Conservation (phyloP, 2,888 invertebrate genomes). For the Stramonita haemastoma region DNA sequence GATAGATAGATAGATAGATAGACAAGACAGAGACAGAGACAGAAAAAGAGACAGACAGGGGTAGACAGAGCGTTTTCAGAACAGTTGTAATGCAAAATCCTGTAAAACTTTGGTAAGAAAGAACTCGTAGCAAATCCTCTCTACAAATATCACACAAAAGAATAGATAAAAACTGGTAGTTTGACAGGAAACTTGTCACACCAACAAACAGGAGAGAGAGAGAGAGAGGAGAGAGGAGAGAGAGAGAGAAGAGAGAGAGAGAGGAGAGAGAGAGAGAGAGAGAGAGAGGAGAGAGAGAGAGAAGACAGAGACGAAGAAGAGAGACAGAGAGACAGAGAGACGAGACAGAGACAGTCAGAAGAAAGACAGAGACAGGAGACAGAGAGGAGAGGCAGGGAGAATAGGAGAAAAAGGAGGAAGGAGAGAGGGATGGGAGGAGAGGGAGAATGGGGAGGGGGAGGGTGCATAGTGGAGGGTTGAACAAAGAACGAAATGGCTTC, state of each 20-base stretch:
- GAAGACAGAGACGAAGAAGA: too few relatives aligned
- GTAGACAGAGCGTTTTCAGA: not conserved
- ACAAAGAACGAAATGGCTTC: too few relatives aligned
- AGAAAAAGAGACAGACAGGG: not conserved
- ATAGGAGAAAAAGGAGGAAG: not conserved
- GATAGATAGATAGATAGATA: too few relatives aligned
- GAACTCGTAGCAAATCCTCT: too few relatives aligned
- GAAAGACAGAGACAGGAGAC: not conserved
- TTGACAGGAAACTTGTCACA: too few relatives aligned
- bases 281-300: not conserved
- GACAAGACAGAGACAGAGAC: constrained; percentile 10
- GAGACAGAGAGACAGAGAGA: not conserved
- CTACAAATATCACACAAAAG: too few relatives aligned
- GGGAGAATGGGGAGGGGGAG: not conserved
- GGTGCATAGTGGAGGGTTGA: not conserved
- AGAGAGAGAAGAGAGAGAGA: constrained; percentile 10
- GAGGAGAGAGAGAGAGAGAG: not conserved
- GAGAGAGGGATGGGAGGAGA: not conserved
- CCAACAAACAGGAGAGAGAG: not conserved
- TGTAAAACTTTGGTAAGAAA: too few relatives aligned
- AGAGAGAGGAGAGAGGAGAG: not conserved
- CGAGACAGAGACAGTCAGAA: too few relatives aligned
- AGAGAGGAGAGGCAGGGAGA: not conserved
- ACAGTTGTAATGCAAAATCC: too few relatives aligned
- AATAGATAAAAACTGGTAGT: too few relatives aligned